A percentile compares a stretch with the other conserved stretches of the same genome.
phyloP scores from a whole-genome alignment of 2,888 invertebrate genomes.

The Pammene aurita region DNA sequence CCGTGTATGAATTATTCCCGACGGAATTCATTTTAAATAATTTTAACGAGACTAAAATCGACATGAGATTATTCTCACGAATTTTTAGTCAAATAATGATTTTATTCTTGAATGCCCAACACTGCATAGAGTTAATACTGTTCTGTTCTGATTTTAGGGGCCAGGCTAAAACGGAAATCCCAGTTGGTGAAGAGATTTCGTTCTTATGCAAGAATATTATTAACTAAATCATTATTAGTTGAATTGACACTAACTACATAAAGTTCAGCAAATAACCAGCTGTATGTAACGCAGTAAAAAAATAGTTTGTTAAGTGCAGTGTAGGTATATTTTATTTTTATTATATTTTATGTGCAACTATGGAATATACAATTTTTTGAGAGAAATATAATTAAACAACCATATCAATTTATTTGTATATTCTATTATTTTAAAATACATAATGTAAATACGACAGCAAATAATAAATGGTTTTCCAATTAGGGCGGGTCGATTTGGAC shows the following conservation, averaged over 20 bases:
- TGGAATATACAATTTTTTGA: neutral
- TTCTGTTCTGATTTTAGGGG: slow-evolving; percentile 71
- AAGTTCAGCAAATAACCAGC: too few species aligned
- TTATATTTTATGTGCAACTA: neutral
- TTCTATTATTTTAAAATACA: slow-evolving; percentile 18
- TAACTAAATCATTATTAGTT: neutral
- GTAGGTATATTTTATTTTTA: neutral
- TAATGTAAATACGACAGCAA: slow-evolving; percentile 12
- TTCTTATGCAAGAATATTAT: slow-evolving; percentile 66
- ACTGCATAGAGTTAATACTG: too few species aligned
- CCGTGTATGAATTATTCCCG: too few species aligned
- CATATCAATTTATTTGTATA: slow-evolving; percentile 17
- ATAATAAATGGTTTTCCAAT: too few species aligned
- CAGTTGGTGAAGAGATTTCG: slow-evolving; percentile 84
- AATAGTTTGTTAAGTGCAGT: neutral
- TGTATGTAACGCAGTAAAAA: too few species aligned
- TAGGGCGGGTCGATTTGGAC: too few species aligned
- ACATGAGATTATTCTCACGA: too few species aligned
- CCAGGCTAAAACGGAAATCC: slow-evolving; percentile 77
- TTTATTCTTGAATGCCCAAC: too few species aligned
- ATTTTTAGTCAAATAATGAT: too few species aligned
- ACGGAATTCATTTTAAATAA: too few species aligned
- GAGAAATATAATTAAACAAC: slow-evolving; percentile 10
- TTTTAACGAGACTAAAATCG: too few species aligned
- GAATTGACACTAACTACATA: neutral